Conservation (phyloP, 2,113 vertebrate species). For the Setophaga kirtlandii region DNA sequence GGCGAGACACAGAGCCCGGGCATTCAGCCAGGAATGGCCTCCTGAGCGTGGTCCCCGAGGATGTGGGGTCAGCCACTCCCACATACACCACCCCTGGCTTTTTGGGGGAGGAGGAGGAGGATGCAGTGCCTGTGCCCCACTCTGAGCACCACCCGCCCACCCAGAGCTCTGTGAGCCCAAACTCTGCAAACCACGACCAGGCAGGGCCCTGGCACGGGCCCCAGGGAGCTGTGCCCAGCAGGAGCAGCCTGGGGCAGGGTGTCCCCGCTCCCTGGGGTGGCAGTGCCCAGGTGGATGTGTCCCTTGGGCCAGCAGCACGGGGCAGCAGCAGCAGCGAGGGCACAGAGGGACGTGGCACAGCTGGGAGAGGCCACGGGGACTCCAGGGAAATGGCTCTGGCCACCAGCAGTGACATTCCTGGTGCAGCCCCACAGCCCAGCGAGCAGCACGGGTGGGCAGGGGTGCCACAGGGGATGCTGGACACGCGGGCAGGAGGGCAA, state of each 20-base stretch:
- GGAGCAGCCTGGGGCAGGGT: background rate
- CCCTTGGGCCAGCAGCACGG: rapidly evolving
- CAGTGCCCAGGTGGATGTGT: rapidly evolving
- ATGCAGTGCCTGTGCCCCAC: background rate
- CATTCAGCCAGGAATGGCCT: background rate
- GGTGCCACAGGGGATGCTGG: rapidly evolving
- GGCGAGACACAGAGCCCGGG: background rate
- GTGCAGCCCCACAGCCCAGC: rapidly evolving
- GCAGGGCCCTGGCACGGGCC: background rate
- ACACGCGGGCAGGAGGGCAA: rapidly evolving
- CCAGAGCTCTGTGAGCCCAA: background rate
- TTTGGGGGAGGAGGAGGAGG: background rate
- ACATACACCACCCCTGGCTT: background rate
- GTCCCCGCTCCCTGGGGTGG: rapidly evolving
- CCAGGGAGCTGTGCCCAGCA: rapidly evolving
- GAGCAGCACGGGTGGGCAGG: background rate
- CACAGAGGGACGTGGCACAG: rapidly evolving
- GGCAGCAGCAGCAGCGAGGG: background rate
- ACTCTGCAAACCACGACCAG: background rate
- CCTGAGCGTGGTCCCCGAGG: rapidly evolving
- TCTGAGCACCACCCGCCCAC: constrained; percentile 59
- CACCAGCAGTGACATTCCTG: rapidly evolving
- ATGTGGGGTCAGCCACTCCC: background rate
- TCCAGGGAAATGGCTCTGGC: background rate
- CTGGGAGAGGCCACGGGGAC: rapidly evolving